Evolutionary conservation across 2,888 invertebrate genomes (phyloP).

Genomic region (Tachina fera): DNA sequence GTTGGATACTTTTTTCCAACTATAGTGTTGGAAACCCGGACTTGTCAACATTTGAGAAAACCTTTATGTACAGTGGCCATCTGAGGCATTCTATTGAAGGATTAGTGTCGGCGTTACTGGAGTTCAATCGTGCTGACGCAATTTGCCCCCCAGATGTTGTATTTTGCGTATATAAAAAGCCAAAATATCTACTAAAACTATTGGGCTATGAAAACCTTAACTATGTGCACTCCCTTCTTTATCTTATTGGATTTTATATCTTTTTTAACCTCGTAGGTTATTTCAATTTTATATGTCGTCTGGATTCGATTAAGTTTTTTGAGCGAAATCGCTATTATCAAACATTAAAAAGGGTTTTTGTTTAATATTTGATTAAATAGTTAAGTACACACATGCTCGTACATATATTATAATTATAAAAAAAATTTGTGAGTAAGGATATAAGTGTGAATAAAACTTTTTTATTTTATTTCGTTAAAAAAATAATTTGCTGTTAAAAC

Average conservation of each 20-base stretch:
- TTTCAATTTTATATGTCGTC: slow-evolving; percentile 88
- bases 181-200: slow-evolving; percentile 88
- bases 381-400: neutral
- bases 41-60: slow-evolving; percentile 88
- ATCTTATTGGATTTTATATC: slow-evolving; percentile 88
- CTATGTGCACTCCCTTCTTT: slow-evolving; percentile 87
- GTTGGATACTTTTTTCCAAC: slow-evolving; percentile 93
- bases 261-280: slow-evolving; percentile 88
- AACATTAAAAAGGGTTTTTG: slow-evolving; percentile 17
- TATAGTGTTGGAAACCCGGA: slow-evolving; percentile 92
- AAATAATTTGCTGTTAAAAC: too few species aligned
- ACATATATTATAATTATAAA: neutral
- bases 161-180: slow-evolving; percentile 90
- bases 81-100: slow-evolving; percentile 92
- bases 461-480: too few species aligned
- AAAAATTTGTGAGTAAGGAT: too few species aligned
- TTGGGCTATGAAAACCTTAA: slow-evolving; percentile 89
- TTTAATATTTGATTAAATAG: slow-evolving; percentile 26
- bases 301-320: slow-evolving; percentile 84
- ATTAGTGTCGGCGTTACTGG: slow-evolving; percentile 90
- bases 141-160: slow-evolving; percentile 88
- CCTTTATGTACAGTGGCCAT: slow-evolving; percentile 92
- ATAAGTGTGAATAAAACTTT: too few species aligned
- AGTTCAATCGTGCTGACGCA: slow-evolving; percentile 88
- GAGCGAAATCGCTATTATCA: slow-evolving; percentile 54